Evolutionary conservation across 2,113 vertebrate species (phyloP).

Genomic region (Cacatua alba): DNA sequence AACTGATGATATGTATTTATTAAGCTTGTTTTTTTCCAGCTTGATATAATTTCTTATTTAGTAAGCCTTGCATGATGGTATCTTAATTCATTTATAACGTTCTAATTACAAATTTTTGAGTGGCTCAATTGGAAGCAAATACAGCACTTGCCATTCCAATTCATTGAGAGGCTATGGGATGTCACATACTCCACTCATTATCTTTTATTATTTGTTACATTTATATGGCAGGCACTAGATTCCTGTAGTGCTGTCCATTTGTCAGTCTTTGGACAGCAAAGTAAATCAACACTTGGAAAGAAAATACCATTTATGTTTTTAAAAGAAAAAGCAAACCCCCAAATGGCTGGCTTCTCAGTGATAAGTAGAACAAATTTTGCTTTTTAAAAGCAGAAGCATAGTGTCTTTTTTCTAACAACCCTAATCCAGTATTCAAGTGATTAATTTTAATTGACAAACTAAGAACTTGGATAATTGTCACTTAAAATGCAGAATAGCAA

Average conservation of each 20-base stretch:
- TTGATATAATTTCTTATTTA: neutral
- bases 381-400: neutral
- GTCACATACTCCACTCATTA: neutral
- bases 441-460: constrained; percentile 24
- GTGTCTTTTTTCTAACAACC: neutral
- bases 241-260: neutral
- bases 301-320: neutral
- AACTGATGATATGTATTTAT: neutral
- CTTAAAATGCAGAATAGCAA: neutral
- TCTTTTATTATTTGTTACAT: neutral
- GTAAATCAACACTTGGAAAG: neutral
- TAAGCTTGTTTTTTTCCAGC: neutral
- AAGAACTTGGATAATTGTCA: neutral
- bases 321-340: neutral
- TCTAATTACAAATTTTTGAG: neutral
- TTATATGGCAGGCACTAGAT: neutral
- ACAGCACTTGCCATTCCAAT: neutral
- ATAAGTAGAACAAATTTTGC: neutral
- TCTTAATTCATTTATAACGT: neutral
- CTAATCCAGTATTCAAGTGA: neutral
- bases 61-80: neutral
- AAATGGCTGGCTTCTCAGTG: neutral
- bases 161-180: neutral
- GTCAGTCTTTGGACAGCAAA: neutral
- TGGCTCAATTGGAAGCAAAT: neutral